Conservation (phyloP, 2,113 vertebrate species). For the Cyprinodon brontotheroides region DNA sequence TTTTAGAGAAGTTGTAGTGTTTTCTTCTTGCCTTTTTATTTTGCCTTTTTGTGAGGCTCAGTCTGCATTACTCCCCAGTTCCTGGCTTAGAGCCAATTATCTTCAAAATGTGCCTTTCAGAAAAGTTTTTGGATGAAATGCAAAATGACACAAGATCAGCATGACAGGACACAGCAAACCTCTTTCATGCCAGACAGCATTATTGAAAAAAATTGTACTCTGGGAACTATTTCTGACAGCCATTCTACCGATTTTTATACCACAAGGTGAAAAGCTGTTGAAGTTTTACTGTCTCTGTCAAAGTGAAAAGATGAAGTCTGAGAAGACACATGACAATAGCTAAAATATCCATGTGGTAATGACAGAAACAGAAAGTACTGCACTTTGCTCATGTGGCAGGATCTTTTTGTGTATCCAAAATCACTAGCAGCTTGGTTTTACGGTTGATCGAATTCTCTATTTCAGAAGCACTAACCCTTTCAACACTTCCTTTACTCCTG, state of each 20-base stretch:
- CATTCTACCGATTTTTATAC: not conserved
- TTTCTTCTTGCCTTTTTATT: slow-evolving; percentile 3
- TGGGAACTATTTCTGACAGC: not conserved
- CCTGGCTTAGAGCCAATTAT: slow-evolving; percentile 8
- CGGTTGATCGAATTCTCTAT: too few species aligned
- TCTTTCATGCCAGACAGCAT: slow-evolving; percentile 6
- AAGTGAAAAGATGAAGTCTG: not conserved
- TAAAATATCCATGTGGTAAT: not conserved
- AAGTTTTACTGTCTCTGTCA: not conserved
- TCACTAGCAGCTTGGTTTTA: too few species aligned
- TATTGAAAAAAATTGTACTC: slow-evolving; percentile 1
- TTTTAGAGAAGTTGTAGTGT: slow-evolving; percentile 28
- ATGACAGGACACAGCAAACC: slow-evolving; percentile 16
- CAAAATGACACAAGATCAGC: slow-evolving; percentile 26
- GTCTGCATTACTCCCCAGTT: slow-evolving; percentile 5
- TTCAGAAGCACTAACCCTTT: too few species aligned
- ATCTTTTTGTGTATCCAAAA: too few species aligned
- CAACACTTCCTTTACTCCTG: too few species aligned
- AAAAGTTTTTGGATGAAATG: slow-evolving; percentile 28
- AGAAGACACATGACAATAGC: not conserved
- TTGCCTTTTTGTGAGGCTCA: slow-evolving; percentile 20
- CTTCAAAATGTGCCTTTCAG: slow-evolving; percentile 13
- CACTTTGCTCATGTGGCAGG: not conserved
- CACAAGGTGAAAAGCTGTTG: not conserved
- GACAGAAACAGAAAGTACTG: not conserved